Percentiles rank a stretch among this genome's conserved stretches.
Conservation (phyloP, 2,797 vertebrate species). For the Hippocampus kuda region DNA sequence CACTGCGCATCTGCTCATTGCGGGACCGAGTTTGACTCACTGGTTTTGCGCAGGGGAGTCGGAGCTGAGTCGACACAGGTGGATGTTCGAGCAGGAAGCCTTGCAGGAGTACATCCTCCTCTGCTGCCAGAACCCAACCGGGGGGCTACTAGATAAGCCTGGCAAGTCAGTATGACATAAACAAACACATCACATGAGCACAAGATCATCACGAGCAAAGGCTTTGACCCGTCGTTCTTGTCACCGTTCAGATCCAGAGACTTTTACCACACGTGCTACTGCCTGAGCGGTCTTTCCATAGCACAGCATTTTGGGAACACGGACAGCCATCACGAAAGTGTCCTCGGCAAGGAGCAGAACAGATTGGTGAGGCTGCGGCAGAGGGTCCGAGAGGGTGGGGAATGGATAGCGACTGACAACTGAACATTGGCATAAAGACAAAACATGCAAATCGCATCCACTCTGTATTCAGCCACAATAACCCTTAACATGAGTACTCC, state of each 20-base stretch:
- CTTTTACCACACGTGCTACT: conserved; percentile 98
- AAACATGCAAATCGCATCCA: no score
- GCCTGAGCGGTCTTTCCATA: conserved; percentile 87
- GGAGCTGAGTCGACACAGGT: conserved; percentile 76
- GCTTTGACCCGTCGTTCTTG: neutral
- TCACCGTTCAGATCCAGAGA: conserved; percentile 76
- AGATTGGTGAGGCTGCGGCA: conserved; percentile 72
- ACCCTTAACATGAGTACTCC: no score
- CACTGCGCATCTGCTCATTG: neutral
- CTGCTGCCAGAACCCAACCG: conserved; percentile 89
- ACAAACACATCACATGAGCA: conserved; percentile 11
- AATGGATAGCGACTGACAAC: no score
- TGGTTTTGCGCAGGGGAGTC: conserved; percentile 69
- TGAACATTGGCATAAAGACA: no score
- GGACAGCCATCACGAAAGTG: conserved; percentile 74
- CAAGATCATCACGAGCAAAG: neutral
- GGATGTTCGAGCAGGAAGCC: conserved; percentile 95
- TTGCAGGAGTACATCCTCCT: conserved; percentile 95
- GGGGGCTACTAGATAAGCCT: conserved; percentile 91
- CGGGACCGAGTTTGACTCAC: neutral
- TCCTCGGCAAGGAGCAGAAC: conserved; percentile 82
- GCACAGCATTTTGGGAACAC: conserved; percentile 90
- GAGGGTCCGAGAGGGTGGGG: no score
- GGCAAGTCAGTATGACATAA: conserved; percentile 83
- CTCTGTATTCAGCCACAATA: no score